Evolutionary conservation across 2,113 vertebrate genomes (phyloP).

Genomic region (Tautogolabrus adspersus): DNA sequence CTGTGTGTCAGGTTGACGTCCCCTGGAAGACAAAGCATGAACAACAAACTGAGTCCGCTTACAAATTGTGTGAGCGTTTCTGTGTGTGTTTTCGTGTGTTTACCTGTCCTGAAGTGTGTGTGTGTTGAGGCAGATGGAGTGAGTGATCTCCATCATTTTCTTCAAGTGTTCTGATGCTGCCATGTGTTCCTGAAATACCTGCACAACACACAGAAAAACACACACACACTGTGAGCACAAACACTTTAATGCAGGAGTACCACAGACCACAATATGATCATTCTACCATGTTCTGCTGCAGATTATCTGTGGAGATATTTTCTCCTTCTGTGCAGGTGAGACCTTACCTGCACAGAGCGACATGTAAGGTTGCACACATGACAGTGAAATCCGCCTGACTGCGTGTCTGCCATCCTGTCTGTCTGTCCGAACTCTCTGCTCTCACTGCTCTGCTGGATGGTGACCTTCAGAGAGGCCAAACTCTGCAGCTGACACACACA

Average conservation of each 20-base stretch:
- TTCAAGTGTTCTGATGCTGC: constrained; percentile 87
- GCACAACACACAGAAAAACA: constrained; percentile 7
- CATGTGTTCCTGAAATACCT: constrained; percentile 95
- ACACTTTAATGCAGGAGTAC: neutral
- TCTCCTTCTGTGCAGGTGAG: neutral
- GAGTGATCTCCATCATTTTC: constrained; percentile 87
- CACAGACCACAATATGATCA: too few species aligned
- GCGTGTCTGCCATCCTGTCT: constrained; percentile 78
- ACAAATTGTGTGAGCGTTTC: constrained; percentile 41
- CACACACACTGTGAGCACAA: constrained; percentile 18
- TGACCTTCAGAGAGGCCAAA: constrained; percentile 92
- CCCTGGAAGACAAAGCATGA: constrained; percentile 59
- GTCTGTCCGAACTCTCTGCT: constrained; percentile 88
- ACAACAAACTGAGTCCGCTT: neutral
- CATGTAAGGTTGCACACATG: constrained; percentile 90
- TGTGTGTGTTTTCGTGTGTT: constrained; percentile 19
- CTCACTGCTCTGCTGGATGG: constrained; percentile 93
- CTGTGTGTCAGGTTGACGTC: constrained; percentile 73
- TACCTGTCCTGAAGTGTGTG: constrained; percentile 58
- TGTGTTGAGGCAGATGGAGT: constrained; percentile 60
- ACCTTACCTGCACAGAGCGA: constrained; percentile 87
- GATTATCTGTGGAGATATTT: too few species aligned
- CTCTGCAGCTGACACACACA: constrained; percentile 82
- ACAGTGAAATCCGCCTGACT: constrained; percentile 87
- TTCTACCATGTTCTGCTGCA: too few species aligned